Base-by-base conservation (phyloP, 2,888 invertebrate genomes). In the Diadegma fenestrale region DNA sequence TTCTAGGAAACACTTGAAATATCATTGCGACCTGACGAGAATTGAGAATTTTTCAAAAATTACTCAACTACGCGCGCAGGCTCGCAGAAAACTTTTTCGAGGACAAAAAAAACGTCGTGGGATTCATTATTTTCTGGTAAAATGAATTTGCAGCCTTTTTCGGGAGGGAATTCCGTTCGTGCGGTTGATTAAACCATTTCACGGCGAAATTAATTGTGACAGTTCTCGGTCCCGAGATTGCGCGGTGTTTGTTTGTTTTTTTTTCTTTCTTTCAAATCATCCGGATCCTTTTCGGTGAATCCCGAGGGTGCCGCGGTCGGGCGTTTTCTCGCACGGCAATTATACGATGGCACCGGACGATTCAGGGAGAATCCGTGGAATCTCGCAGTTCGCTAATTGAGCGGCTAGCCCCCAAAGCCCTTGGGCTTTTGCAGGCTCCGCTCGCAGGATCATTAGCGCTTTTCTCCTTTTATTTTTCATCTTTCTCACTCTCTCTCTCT, bases 321-420 rank as follows among this genome's bases (percentile, higher is more conserved):
- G 80, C 76, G 77, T 82, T 84, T 80, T 64, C 73, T 82, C 73
- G 82, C 82, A 77, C 85, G 80, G 71, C 87, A 86, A 88, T 88
- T 88, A 80, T 73, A 84, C 85, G 82, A 80, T 83, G 81, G 85
- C 77, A 76, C 66, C 69, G 54, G 63, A 73, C 81, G 84, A 86
- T 88, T 88, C 87, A 73, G 69, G 41, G 26, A 81, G 88, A 89
- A 89, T 88, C 88, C 81, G 73, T 75, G 85, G 88, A 87, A 89
- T 87, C 86, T 84, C 75, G 68, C 12, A 73, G 73, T 78, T 87
- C 86, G 85, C 88, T 89, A 90, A 90, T 89, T 88, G 89, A 86
- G 87, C 88, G 80, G 82, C 85, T 73, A 83, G 82, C 43, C 64
- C 68, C 79, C 78, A 72, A 80, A 71, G 86, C 78, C 81, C 83